Conservation (phyloP, 2,113 vertebrate genomes). For the Percina caprodes region DNA sequence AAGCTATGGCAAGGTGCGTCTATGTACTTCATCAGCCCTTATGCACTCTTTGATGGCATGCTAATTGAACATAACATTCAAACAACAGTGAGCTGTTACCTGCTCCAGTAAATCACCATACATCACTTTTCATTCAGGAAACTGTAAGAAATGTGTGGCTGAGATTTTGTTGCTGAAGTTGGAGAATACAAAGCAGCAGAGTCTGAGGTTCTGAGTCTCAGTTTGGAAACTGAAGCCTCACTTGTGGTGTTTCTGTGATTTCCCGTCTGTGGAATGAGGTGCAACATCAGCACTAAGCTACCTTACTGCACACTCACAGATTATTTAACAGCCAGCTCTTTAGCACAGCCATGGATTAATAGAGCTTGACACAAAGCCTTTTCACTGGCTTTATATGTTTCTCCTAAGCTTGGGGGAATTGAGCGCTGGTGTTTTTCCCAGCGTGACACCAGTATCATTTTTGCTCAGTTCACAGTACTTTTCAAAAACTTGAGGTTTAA, state of each 20-base stretch:
- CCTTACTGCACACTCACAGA: slow-evolving; percentile 70
- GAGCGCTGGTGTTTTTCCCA: slow-evolving; percentile 61
- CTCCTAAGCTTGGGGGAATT: slow-evolving; percentile 64
- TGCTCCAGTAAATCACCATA: slow-evolving; percentile 15
- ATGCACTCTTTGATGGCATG: slow-evolving; percentile 33
- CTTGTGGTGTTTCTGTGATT: slow-evolving; percentile 62
- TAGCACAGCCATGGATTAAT: slow-evolving; percentile 76
- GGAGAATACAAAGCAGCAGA: slow-evolving; percentile 11
- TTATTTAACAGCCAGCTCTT: slow-evolving; percentile 75
- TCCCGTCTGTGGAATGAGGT: slow-evolving; percentile 70
- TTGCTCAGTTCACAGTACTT: slow-evolving; percentile 37
- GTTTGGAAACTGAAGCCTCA: slow-evolving; percentile 42
- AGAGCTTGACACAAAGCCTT: slow-evolving; percentile 79
- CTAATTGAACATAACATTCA: slow-evolving; percentile 35
- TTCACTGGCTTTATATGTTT: slow-evolving; percentile 73
- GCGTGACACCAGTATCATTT: slow-evolving; percentile 65
- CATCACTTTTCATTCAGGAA: slow-evolving; percentile 10
- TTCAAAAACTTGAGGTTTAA: slow-evolving; percentile 29
- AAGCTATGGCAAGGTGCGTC: neutral
- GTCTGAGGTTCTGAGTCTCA: slow-evolving; percentile 34
- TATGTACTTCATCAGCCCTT: slow-evolving; percentile 6
- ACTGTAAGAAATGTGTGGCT: neutral
- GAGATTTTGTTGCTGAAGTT: slow-evolving; percentile 17
- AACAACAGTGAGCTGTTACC: slow-evolving; percentile 11
- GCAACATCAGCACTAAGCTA: slow-evolving; percentile 76